Conservation (phyloP, 2,888 invertebrate genomes). For the Morpho helenor region DNA sequence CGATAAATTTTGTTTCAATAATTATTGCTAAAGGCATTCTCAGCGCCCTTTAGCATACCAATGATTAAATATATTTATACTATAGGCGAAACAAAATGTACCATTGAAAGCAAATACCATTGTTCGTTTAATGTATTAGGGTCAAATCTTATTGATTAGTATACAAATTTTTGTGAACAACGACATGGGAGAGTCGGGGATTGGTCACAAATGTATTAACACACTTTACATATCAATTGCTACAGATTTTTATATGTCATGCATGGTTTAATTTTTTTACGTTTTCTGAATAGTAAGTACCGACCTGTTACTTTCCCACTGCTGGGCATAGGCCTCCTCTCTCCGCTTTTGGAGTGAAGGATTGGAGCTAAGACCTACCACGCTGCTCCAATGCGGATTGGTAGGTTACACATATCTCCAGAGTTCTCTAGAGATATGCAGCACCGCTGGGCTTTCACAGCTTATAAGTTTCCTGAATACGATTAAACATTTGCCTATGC, state of each 20-base stretch:
- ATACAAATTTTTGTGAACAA: conserved; percentile 65
- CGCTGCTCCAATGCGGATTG: too few species aligned
- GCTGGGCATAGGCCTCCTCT: too few species aligned
- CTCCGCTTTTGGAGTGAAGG: too few species aligned
- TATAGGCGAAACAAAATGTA: conserved; percentile 18
- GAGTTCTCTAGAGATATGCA: too few species aligned
- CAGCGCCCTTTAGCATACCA: not conserved
- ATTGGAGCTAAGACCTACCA: too few species aligned
- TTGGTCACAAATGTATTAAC: conserved; percentile 57
- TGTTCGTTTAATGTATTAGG: conserved; percentile 61
- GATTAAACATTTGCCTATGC: conserved; percentile 21
- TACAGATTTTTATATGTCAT: conserved; percentile 73
- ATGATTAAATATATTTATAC: not conserved
- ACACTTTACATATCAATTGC: conserved; percentile 74
- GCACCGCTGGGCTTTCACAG: too few species aligned
- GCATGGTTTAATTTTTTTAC: conserved; percentile 75
- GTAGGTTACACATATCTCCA: too few species aligned
- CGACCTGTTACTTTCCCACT: too few species aligned
- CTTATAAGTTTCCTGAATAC: conserved; percentile 34
- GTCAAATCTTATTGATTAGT: conserved; percentile 67
- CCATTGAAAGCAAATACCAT: conserved; percentile 53
- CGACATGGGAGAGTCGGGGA: conserved; percentile 56
- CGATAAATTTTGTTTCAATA: too few species aligned
- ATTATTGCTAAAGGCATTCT: not conserved
- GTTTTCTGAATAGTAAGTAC: conserved; percentile 41